Percentiles rank a stretch among this genome's conserved stretches.
These are phyloP conservation scores for Drosophila punjabiensis DNA, from an alignment of 1,140 invertebrate species.

Conservation along the genomic window DNA sequence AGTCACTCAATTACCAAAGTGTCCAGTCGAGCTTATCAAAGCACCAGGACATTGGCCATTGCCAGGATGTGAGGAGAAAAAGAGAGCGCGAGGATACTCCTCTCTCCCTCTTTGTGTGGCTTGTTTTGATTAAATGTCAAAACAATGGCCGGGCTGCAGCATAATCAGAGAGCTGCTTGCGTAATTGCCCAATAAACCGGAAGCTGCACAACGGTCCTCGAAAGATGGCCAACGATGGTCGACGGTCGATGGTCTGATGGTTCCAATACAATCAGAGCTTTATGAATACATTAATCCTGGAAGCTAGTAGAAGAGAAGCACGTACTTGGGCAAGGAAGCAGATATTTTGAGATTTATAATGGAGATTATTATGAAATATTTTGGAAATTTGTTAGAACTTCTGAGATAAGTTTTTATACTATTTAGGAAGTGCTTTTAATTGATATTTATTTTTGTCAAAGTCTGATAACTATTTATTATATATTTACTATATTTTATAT, in stretches of 20 bases:
- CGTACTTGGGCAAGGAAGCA: neutral
- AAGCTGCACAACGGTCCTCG: constrained; percentile 42
- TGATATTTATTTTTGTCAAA: no score
- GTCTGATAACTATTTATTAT: no score
- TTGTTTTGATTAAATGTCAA: constrained; percentile 78
- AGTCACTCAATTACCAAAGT: constrained; percentile 76
- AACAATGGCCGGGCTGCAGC: constrained; percentile 73
- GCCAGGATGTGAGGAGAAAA: constrained; percentile 9
- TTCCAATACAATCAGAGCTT: constrained; percentile 11
- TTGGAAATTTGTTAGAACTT: neutral
- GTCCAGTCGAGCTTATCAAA: constrained; percentile 73
- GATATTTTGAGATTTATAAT: neutral
- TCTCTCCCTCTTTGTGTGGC: constrained; percentile 32
- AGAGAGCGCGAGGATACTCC: constrained; percentile 8
- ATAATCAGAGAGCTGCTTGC: constrained; percentile 72
- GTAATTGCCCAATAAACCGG: constrained; percentile 80
- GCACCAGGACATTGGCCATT: constrained; percentile 5
- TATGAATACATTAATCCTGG: constrained; percentile 19
- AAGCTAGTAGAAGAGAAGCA: neutral
- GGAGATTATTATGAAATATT: no score
- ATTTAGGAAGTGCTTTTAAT: neutral
- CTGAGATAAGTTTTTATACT: neutral
- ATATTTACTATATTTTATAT: neutral
- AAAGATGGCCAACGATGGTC: neutral
- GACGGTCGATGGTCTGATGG: constrained; percentile 3